Evolutionary conservation across 2,888 invertebrate genomes (phyloP), one percentile per base, ranked within the genome.

Genomic region (Cataglyphis rosenhaueri): DNA sequence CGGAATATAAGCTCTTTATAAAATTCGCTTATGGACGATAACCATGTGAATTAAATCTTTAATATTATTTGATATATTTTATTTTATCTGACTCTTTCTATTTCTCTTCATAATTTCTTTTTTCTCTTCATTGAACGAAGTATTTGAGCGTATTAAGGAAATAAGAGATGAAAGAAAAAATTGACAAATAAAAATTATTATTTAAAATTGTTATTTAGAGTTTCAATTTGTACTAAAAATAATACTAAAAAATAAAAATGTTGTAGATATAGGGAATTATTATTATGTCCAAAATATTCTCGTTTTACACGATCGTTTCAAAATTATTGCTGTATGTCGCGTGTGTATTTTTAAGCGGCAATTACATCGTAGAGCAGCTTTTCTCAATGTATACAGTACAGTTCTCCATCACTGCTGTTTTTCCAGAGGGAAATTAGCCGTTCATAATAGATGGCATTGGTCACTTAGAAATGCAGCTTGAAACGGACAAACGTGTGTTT

Each of bases 381-480:
- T 25, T 35, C 71, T 61, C 15, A 71, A 48, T 61, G 44, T 44
- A n/a, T 21, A n/a, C 71, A 48, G 59, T 18, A 21, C 35, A 68
- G 35, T 61, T 44, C 44, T 71, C 12, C 71, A 44, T 71, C 71
- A 71, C 59, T 12, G 38, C n/a, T 41, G 32, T 79, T 79, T 79
- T 66, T 48, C 59, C 76, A 62, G 57, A 35, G 10, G 52, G 65
- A 82, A 82, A 82, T 82, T 82, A 62, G 38, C 35, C 41, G 64
- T 66, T 48, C 59, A 59, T 82, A 76, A 82, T 61, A 79, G 71
- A 82, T 75, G 41, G 29, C 81, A 75, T 66, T 65, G 64, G 59
- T 44, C 81, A 66, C 65, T 76, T 74, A 82, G 76, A 82, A 75
- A 81, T 75, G 81, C 75, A 64, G 76, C 76, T 81, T 75, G 57